These are phyloP conservation scores for Cathartes aura DNA, from an alignment of 2,113 vertebrate genomes.

Conservation along the genomic window DNA sequence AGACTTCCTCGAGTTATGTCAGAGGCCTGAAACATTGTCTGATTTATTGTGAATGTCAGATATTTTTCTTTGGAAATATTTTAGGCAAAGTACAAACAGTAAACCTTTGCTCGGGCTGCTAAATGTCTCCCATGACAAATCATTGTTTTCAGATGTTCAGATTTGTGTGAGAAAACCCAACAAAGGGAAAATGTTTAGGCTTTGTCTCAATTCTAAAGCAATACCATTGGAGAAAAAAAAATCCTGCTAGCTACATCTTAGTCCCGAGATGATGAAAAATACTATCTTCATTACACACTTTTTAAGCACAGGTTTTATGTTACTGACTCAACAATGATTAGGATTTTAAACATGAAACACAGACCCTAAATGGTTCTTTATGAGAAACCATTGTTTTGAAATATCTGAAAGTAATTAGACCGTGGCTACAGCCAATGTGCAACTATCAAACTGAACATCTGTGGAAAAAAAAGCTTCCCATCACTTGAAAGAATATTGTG, in stretches of 20 bases:
- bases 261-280: slow-evolving; percentile 17
- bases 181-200: slow-evolving; percentile 43
- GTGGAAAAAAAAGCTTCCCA: background rate
- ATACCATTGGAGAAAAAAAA: background rate
- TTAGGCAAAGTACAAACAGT: slow-evolving; percentile 47
- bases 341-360: slow-evolving; percentile 52
- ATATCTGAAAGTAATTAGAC: slow-evolving; percentile 63
- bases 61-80: slow-evolving; percentile 50
- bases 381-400: slow-evolving; percentile 56
- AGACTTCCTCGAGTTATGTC: background rate
- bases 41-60: slow-evolving; percentile 28
- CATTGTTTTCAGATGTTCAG: slow-evolving; percentile 63
- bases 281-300: slow-evolving; percentile 20
- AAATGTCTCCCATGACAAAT: slow-evolving; percentile 56
- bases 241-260: background rate
- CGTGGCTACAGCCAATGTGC: slow-evolving; percentile 1
- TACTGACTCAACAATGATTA: slow-evolving; percentile 35
- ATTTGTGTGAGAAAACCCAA: slow-evolving; percentile 50
- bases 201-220: slow-evolving; percentile 36
- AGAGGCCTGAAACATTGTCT: slow-evolving; percentile 8
- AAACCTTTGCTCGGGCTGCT: slow-evolving; percentile 41
- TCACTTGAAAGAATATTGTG: slow-evolving; percentile 15
- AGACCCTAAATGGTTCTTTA: slow-evolving; percentile 32
- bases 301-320: slow-evolving; percentile 58
- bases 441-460: slow-evolving; percentile 59